Percentiles rank a stretch among this genome's conserved stretches.
Conservation (phyloP, 2,113 vertebrate species). For the Archilochus colubris region DNA sequence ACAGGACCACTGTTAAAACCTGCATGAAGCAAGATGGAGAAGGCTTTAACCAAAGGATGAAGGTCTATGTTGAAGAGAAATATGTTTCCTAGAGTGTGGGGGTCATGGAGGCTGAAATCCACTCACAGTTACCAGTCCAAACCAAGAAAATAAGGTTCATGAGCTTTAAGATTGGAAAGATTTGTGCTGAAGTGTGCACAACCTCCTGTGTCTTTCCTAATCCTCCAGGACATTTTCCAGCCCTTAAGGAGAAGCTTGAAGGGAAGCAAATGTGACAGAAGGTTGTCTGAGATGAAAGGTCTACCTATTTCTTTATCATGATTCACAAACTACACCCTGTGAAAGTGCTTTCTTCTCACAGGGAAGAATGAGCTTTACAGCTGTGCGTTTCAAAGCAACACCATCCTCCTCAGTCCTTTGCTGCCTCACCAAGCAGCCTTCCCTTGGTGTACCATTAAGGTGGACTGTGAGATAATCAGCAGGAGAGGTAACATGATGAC, state of each 20-base stretch:
- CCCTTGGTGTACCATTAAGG: no score
- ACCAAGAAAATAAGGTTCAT: not conserved
- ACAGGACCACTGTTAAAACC: not conserved
- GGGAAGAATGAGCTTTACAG: not conserved
- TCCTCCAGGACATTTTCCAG: not conserved
- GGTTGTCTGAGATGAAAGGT: not conserved
- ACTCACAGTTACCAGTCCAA: not conserved
- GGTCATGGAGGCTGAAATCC: not conserved
- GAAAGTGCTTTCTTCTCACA: not conserved
- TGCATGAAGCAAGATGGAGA: not conserved
- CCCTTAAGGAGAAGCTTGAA: not conserved
- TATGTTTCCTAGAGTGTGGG: not conserved
- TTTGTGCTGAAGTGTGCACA: not conserved
- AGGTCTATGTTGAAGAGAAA: not conserved
- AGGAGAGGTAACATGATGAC: not conserved
- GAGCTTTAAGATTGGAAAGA: not conserved
- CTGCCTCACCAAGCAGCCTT: not conserved
- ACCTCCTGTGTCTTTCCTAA: not conserved
- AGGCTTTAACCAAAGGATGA: not conserved
- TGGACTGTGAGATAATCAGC: not conserved
- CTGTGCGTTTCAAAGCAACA: not conserved
- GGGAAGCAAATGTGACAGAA: not conserved
- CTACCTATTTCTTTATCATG: not conserved
- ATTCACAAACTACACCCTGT: accelerated
- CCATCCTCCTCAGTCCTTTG: not conserved